Conservation (phyloP, 1,140 invertebrate species). For the Caenorhabditis latens region DNA sequence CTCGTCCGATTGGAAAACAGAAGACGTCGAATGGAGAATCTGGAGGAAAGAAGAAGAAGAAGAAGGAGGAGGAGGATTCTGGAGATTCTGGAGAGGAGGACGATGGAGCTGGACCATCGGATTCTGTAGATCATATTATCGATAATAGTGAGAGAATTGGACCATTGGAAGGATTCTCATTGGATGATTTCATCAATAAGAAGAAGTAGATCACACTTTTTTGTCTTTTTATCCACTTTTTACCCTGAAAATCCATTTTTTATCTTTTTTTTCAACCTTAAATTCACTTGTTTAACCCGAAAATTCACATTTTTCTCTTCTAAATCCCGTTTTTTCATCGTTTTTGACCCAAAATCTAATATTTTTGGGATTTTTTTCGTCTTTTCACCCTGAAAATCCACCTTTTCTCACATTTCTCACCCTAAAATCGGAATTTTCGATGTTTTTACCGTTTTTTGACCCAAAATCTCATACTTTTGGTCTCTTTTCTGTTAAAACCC, state of each 20-base stretch:
- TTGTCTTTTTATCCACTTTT: not conserved
- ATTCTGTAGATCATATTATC: constrained; percentile 8
- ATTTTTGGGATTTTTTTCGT: too few species aligned
- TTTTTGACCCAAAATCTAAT: too few species aligned
- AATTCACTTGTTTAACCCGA: too few species aligned
- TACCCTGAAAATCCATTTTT: not conserved
- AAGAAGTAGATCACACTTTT: constrained; percentile 1
- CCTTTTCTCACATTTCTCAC: too few species aligned
- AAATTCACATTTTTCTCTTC: too few species aligned
- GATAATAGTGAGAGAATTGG: constrained; percentile 30
- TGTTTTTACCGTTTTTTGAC: too few species aligned
- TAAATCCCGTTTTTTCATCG: too few species aligned
- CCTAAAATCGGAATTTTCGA: too few species aligned
- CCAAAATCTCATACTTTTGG: not conserved
- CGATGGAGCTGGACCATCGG: not conserved
- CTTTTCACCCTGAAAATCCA: not conserved
- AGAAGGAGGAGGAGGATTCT: constrained; percentile 10
- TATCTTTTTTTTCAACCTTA: too few species aligned
- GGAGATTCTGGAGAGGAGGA: not conserved
- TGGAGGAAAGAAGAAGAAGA: constrained; percentile 2
- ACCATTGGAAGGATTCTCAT: constrained; percentile 1
- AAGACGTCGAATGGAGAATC: not conserved
- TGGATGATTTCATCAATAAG: constrained; percentile 44
- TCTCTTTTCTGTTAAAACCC: not conserved
- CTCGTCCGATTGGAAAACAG: not conserved